A percentile compares a stretch with the other conserved stretches of the same genome.
phyloP scores from a whole-genome alignment of 1,140 invertebrate genomes.

The Drosophila parabipectinata region DNA sequence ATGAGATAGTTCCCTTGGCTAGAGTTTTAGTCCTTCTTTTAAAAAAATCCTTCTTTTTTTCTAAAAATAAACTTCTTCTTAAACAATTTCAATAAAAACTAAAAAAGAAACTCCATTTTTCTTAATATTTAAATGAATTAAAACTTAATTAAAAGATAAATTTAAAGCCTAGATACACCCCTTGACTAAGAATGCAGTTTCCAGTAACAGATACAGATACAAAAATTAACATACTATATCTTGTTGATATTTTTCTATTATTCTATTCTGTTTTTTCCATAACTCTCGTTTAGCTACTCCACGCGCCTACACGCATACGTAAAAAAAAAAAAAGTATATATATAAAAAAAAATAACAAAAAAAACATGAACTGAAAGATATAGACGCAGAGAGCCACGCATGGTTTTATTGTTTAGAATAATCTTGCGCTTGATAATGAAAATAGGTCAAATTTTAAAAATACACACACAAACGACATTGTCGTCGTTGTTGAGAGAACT shows the following conservation, averaged over 20 bases:
- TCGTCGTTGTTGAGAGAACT: conserved; percentile 46
- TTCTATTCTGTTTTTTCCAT: conserved; percentile 1
- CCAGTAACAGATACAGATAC: too few relatives aligned
- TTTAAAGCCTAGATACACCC: too few relatives aligned
- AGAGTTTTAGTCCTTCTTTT: too few relatives aligned
- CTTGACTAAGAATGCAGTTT: too few relatives aligned
- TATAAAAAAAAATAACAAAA: conserved; percentile 1
- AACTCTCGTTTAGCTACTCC: conserved; percentile 33
- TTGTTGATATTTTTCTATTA: neutral
- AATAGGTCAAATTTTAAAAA: conserved; percentile 83
- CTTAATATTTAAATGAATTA: too few relatives aligned
- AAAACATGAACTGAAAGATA: conserved; percentile 29
- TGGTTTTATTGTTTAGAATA: conserved; percentile 82
- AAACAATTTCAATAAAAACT: too few relatives aligned
- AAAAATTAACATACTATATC: too few relatives aligned
- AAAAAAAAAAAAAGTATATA: conserved; percentile 2
- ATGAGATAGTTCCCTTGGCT: too few relatives aligned
- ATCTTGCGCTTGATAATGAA: conserved; percentile 83
- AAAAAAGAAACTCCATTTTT: too few relatives aligned
- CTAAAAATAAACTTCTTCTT: too few relatives aligned
- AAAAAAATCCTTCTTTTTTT: too few relatives aligned
- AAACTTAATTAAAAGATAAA: too few relatives aligned
- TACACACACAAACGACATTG: conserved; percentile 80
- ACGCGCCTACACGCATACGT: conserved; percentile 51
- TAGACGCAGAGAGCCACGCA: conserved; percentile 47